Conservation (phyloP, 2,113 vertebrate genomes). For the Anolis sagrei region DNA sequence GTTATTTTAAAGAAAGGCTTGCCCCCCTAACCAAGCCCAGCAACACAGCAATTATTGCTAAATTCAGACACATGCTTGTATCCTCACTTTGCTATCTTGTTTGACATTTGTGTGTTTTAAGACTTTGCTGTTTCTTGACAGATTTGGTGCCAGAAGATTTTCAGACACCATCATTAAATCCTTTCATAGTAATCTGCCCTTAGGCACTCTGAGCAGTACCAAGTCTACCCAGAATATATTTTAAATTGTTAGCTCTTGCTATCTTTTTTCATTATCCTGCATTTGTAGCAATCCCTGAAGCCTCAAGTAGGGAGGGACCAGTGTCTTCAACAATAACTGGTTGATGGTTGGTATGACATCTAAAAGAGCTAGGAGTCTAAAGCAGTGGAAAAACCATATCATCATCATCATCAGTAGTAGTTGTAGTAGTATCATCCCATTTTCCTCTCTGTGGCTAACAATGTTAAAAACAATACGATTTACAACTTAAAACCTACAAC, state of each 20-base stretch:
- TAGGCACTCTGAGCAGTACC: conserved; percentile 36
- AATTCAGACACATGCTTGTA: neutral
- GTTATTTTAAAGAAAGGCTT: too few species aligned
- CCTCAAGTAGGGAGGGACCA: conserved; percentile 28
- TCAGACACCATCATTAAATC: too few species aligned
- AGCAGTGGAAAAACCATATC: conserved; percentile 20
- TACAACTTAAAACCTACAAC: too few species aligned
- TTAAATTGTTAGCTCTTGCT: conserved; percentile 35
- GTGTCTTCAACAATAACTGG: neutral
- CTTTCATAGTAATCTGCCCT: conserved; percentile 43
- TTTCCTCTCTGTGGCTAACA: too few species aligned
- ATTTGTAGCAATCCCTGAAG: conserved; percentile 4
- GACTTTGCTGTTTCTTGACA: neutral
- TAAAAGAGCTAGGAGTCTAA: neutral
- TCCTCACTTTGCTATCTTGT: neutral
- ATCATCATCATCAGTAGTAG: too few species aligned
- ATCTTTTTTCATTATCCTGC: neutral
- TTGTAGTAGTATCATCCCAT: too few species aligned
- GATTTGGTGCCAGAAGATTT: neutral
- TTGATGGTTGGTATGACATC: neutral
- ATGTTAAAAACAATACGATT: too few species aligned
- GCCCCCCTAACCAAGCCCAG: too few species aligned
- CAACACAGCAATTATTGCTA: neutral
- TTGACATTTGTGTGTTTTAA: neutral
- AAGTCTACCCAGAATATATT: conserved; percentile 12